Evolutionary conservation across 2,113 vertebrate species (phyloP).

Genomic region (Colossoma macropomum): DNA sequence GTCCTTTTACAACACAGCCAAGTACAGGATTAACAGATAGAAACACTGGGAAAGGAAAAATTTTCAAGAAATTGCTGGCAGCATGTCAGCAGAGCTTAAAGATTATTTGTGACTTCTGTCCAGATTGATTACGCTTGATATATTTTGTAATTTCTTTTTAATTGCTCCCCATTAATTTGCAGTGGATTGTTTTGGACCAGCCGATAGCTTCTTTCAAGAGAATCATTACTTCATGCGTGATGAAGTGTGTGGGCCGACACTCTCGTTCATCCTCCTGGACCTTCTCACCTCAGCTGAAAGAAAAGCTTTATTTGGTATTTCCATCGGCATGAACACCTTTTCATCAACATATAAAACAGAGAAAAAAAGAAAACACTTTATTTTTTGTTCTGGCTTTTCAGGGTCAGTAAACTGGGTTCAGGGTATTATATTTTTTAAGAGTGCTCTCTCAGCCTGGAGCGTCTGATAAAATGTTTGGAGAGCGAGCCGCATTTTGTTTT

Average conservation of each 20-base stretch:
- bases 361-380: neutral
- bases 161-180: neutral
- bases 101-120: neutral
- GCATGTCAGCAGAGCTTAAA: neutral
- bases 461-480: neutral
- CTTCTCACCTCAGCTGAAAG: neutral
- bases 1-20: neutral
- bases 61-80: neutral
- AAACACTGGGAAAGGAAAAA: neutral
- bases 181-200: neutral
- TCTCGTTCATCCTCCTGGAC: neutral
- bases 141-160: neutral
- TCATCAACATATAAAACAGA: neutral
- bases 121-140: neutral
- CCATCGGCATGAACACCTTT: neutral
- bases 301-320: neutral
- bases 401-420: neutral
- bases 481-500: neutral
- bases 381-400: neutral
- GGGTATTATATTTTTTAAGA: neutral
- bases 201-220: neutral
- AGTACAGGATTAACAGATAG: neutral
- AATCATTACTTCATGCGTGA: neutral
- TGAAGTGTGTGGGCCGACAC: neutral
- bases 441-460: neutral